Percentiles rank a stretch among this genome's conserved stretches.
Conservation (phyloP, 2,888 invertebrate species). For the Eupithecia pulchellata region DNA sequence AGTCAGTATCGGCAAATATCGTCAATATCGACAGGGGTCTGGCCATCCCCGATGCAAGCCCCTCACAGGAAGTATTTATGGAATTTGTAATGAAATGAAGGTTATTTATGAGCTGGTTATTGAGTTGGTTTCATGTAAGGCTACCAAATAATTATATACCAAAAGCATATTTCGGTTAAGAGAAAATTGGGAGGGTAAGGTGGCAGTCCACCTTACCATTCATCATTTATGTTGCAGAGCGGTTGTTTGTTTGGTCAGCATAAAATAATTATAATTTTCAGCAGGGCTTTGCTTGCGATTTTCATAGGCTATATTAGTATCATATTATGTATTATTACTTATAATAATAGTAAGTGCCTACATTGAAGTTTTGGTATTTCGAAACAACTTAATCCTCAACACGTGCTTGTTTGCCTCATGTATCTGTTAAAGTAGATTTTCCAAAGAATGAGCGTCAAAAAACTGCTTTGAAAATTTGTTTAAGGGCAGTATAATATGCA, state of each 20-base stretch:
- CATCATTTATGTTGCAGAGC: neutral
- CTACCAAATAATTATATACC: constrained; percentile 20
- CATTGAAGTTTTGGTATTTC: too few relatives aligned
- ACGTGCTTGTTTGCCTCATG: too few relatives aligned
- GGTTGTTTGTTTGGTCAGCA: neutral
- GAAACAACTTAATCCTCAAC: too few relatives aligned
- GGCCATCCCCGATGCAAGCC: constrained; percentile 38
- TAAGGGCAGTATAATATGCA: too few relatives aligned
- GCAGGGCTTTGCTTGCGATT: too few relatives aligned
- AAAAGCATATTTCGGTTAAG: constrained; percentile 21
- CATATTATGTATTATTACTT: too few relatives aligned
- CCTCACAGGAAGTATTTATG: constrained; percentile 37
- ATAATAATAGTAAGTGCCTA: too few relatives aligned
- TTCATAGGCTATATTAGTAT: too few relatives aligned
- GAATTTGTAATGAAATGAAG: constrained; percentile 38
- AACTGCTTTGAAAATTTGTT: too few relatives aligned
- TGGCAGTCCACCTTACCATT: too few relatives aligned
- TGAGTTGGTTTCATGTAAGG: constrained; percentile 27
- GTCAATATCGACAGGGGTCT: constrained; percentile 61
- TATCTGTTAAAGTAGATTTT: too few relatives aligned
- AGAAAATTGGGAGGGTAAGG: constrained; percentile 9
- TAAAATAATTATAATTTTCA: neutral
- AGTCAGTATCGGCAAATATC: constrained; percentile 77
- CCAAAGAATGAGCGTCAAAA: too few relatives aligned
- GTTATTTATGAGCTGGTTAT: constrained; percentile 29